Base-by-base conservation (phyloP, 2,797 vertebrate genomes). In the Xenopus petersii region DNA sequence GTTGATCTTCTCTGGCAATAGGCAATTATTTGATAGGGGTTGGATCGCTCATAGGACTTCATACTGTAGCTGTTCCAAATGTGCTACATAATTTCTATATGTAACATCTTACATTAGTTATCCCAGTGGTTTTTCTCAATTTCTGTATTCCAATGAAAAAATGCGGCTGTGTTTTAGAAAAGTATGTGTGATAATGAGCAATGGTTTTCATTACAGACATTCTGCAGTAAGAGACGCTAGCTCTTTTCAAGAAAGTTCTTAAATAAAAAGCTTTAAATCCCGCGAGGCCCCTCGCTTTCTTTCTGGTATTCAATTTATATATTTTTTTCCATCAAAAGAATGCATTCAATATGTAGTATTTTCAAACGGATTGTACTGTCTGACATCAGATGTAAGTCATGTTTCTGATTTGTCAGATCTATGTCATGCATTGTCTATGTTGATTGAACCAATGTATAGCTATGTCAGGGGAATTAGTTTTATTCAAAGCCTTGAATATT, bases 301-400 rank as follows among this genome's bases (percentile, higher is more conserved):
- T 71, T 74, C 71, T 69, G 65, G 66, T 54, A 74, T 74, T 79
- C 64, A 70, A 71, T 65, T 79, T 78, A 65, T 74, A 79, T 71
- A 74, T 74, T 74, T 79, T 79, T 73, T 74, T 66, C 76, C 71
- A 79, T 79, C 76, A 79, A 70, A 78, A 59, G 60, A 70, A 79
- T 79, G 76, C 74, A 74, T 74, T 66, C 62, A 64, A 78, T 73
- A 67, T 70, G 66, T 69, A 73, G 71, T 73, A 69, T 64, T 73
- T 73, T 49, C 30, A 73, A 73, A 49, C 65, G 71, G 67, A 73
- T 69, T 69, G 70, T 51, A 26, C 60, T 36, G 60, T 71, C 71
- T 64, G 59, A 10, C 60, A 73, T 65, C 71, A 78, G 75, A 78
- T 78, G 75, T 78, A 73, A 73, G 66, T 73, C 71, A 69, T 73